Evolutionary conservation across 2,113 vertebrate species (phyloP), one percentile per base, ranked within the genome.

Genomic region (Ochotona princeps): DNA sequence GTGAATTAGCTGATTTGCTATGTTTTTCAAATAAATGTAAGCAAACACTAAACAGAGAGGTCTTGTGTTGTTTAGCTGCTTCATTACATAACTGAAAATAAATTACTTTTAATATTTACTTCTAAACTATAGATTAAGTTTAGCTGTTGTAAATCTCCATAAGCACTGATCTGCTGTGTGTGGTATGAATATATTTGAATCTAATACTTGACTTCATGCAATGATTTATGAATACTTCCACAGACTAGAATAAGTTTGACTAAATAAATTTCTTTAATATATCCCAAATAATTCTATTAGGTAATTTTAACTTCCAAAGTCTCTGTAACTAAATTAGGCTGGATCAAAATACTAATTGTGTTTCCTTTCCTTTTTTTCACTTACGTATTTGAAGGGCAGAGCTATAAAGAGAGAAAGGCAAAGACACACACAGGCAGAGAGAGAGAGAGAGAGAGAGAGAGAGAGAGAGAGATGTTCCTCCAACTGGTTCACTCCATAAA

Each of bases 41-140:
- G 11, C 84, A 61, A 90, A 69, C 11, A 54, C 21, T 65, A 79
- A 28, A 60, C 11, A 61, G 25, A 60, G 72, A 89, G 76, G 0
- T 0, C 8, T 4, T 93, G n/a, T 26, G 17, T 10, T 18, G 4
- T 61, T 30, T 83, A 85, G 10, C 7, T 85, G 13, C 8, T 83
- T 91, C 51, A 72, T 44, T 35, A 69, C 76, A 49, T 61, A 79
- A 67, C 47, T 74, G 32, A 79, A 95, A 94, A 83, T 61, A 92
- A 87, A 81, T 23, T 80, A 2, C 15, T 8, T 12, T 72, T 92
- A 72, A 51, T 51, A 67, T 67, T 95, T 93, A 87, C 67, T 91
- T 81, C 38, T 75, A 87, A 93, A 83, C 30, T 75, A 66, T 83
- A 61, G 54, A 83, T 25, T 60, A 83, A 80, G 1, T 5, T 44